phyloP scores from a whole-genome alignment of 2,797 vertebrate species.

The Petrocephalus schoutedeni region DNA sequence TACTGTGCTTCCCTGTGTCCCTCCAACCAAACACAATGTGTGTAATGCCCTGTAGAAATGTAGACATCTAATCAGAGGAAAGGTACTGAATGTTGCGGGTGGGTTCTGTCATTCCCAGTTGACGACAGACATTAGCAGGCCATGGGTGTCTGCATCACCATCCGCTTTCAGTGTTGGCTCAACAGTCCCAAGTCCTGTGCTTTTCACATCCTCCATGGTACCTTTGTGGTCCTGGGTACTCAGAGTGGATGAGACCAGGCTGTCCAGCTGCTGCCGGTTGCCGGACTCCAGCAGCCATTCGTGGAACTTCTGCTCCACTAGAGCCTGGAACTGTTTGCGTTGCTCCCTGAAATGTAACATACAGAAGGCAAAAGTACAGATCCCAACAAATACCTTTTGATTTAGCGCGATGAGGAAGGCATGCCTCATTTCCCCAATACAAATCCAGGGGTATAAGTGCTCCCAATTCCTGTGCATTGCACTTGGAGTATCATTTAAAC shows the following conservation, averaged over 20 bases:
- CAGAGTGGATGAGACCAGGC: conserved; percentile 65
- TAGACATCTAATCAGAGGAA: not conserved
- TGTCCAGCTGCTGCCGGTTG: conserved; percentile 82
- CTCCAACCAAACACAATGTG: not conserved
- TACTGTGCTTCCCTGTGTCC: not conserved
- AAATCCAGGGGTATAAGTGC: not conserved
- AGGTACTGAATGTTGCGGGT: not conserved
- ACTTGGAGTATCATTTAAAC: not conserved
- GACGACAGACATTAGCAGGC: conserved; percentile 33
- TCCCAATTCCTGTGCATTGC: not conserved
- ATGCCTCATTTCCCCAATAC: not conserved
- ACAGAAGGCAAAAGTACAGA: not conserved
- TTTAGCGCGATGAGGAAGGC: not conserved
- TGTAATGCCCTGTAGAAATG: not conserved
- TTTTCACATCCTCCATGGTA: conserved; percentile 37
- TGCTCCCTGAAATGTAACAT: conserved; percentile 69
- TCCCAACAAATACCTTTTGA: not conserved
- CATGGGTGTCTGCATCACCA: conserved; percentile 32
- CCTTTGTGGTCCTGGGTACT: conserved; percentile 41
- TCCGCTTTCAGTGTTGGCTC: conserved; percentile 28
- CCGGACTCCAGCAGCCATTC: conserved; percentile 83
- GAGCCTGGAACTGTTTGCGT: conserved; percentile 73
- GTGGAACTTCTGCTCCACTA: conserved; percentile 86
- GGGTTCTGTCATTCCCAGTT: not conserved
- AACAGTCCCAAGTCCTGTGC: not conserved